These are phyloP conservation scores for Parotia lawesii DNA, from an alignment of 2,113 vertebrate species.

Conservation along the genomic window DNA sequence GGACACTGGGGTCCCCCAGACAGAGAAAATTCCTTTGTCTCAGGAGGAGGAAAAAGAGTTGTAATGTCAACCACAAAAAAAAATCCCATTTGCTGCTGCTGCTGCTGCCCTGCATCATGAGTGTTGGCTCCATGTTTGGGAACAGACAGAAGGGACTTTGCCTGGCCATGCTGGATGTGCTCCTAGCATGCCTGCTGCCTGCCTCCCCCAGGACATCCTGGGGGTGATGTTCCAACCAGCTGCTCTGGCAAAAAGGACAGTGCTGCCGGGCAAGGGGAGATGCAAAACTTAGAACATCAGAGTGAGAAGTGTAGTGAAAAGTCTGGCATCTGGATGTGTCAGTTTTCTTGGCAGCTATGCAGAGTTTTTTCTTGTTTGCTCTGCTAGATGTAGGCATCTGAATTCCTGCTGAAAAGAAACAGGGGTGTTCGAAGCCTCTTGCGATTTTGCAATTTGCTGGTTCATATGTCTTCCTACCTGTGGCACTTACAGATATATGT, in stretches of 20 bases:
- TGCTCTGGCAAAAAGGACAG: neutral
- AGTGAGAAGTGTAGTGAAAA: neutral
- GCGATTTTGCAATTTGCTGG: neutral
- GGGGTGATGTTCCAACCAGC: neutral
- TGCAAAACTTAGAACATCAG: neutral
- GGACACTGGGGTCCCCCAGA: neutral
- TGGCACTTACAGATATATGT: neutral
- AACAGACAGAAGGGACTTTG: neutral
- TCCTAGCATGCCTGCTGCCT: neutral
- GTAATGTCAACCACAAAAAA: neutral
- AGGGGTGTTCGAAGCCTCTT: neutral
- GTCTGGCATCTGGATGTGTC: neutral
- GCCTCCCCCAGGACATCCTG: neutral
- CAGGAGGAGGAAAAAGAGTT: neutral
- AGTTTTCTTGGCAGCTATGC: neutral
- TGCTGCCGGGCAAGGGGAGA: neutral
- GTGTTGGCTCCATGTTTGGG: accelerated
- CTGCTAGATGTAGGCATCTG: neutral
- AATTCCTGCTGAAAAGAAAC: neutral
- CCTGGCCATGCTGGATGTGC: neutral
- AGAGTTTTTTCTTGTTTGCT: neutral
- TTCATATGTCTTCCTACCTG: neutral
- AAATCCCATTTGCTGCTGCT: neutral
- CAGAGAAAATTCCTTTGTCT: neutral
- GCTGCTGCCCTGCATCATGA: accelerated